A percentile compares a stretch with the other conserved stretches of the same genome.
phyloP scores from a whole-genome alignment of 2,797 vertebrate genomes.

The Eremophila alpestris region DNA sequence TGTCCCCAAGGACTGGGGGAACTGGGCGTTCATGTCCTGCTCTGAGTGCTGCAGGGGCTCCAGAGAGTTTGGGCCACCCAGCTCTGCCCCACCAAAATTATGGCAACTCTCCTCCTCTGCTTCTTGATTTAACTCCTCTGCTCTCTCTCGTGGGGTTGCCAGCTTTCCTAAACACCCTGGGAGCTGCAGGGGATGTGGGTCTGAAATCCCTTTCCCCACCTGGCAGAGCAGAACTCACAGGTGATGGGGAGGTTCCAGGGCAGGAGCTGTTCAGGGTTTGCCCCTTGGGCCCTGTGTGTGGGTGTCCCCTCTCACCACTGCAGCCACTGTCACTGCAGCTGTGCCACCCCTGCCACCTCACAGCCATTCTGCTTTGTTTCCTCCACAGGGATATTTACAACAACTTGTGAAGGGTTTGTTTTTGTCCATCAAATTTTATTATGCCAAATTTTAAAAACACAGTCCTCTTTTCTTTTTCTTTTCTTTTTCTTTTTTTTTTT shows the following conservation, averaged over 20 bases:
- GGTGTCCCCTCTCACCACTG: background rate
- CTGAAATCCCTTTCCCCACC: background rate
- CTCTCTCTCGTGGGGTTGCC: accelerated
- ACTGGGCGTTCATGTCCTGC: too few relatives aligned
- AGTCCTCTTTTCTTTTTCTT: background rate
- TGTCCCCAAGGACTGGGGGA: background rate
- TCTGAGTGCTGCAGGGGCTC: background rate
- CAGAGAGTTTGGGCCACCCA: background rate
- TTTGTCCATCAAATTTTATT: background rate
- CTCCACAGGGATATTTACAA: background rate
- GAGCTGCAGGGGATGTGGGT: background rate
- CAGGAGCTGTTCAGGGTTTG: background rate
- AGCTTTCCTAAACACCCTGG: background rate
- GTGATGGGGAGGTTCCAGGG: background rate
- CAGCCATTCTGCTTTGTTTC: background rate
- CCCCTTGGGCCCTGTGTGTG: accelerated
- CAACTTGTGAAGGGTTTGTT: background rate
- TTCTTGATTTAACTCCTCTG: background rate
- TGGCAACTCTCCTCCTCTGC: background rate
- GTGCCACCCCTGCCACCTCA: background rate
- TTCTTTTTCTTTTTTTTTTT: too few relatives aligned
- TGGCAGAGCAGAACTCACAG: background rate
- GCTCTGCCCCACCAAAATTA: background rate
- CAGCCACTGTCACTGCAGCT: background rate
- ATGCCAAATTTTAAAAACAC: background rate